Evolutionary conservation across 2,113 vertebrate genomes (phyloP).

Genomic region (Isichthys henryi): DNA sequence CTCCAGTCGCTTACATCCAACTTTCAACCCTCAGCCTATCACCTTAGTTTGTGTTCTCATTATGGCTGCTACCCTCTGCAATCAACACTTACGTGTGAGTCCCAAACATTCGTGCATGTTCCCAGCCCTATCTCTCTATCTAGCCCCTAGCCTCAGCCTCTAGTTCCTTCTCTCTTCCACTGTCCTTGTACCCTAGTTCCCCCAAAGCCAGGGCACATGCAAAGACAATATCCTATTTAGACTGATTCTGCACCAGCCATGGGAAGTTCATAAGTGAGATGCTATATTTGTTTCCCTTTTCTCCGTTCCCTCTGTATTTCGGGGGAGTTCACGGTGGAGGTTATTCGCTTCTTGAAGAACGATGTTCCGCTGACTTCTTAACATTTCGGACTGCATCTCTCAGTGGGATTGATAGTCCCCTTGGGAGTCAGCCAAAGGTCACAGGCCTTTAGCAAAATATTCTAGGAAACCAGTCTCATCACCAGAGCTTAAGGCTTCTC

Average conservation of each 20-base stretch:
- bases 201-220: conserved; percentile 52
- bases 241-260: conserved; percentile 56
- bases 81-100: background rate
- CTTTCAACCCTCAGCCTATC: background rate
- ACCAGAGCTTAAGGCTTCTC: conserved; percentile 62
- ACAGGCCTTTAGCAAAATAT: conserved; percentile 75
- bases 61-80: background rate
- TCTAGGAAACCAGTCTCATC: conserved; percentile 74
- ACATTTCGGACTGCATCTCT: conserved; percentile 64
- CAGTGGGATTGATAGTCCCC: conserved; percentile 74
- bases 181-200: background rate
- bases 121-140: background rate
- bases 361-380: conserved; percentile 67
- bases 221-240: conserved; percentile 64
- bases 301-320: conserved; percentile 43
- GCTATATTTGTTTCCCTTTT: conserved; percentile 37
- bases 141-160: background rate
- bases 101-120: background rate
- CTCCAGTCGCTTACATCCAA: background rate
- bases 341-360: conserved; percentile 57
- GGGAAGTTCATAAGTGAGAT: conserved; percentile 58
- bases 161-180: background rate
- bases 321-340: conserved; percentile 51
- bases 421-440: conserved; percentile 82
- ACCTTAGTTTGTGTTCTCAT: background rate